phyloP scores from a whole-genome alignment of 1,140 invertebrate genomes.

The Temnothorax longispinosus region DNA sequence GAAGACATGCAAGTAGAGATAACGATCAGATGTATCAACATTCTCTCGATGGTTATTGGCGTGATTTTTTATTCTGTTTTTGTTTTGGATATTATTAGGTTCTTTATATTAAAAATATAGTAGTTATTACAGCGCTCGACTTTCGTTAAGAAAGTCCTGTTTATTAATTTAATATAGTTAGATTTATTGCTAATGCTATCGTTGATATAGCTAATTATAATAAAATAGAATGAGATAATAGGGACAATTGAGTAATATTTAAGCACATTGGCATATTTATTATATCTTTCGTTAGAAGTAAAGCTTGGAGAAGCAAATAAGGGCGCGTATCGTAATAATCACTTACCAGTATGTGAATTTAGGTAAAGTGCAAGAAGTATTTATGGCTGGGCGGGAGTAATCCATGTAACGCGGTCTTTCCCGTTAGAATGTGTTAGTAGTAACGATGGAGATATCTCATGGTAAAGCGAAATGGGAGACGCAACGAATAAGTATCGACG shows the following conservation, averaged over 20 bases:
- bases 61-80: neutral
- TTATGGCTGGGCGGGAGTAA: neutral
- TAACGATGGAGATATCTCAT: neutral
- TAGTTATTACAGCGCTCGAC: neutral
- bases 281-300: neutral
- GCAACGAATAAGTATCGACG: conserved; percentile 10
- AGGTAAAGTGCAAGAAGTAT: neutral
- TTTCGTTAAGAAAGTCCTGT: neutral
- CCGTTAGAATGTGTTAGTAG: neutral
- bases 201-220: neutral
- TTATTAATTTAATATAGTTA: neutral
- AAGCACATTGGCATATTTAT: neutral
- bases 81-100: neutral
- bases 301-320: neutral
- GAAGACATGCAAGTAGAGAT: neutral
- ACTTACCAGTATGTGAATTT: conserved; percentile 7
- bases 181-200: neutral
- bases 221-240: neutral
- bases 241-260: neutral
- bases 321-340: neutral
- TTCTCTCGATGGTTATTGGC: neutral
- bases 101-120: neutral
- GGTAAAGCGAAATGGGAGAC: neutral
- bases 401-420: neutral
- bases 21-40: neutral